A percentile compares a stretch with the other conserved stretches of the same genome.
phyloP scores from a whole-genome alignment of 2,113 vertebrate genomes.

The Syngnathus scovelli region DNA sequence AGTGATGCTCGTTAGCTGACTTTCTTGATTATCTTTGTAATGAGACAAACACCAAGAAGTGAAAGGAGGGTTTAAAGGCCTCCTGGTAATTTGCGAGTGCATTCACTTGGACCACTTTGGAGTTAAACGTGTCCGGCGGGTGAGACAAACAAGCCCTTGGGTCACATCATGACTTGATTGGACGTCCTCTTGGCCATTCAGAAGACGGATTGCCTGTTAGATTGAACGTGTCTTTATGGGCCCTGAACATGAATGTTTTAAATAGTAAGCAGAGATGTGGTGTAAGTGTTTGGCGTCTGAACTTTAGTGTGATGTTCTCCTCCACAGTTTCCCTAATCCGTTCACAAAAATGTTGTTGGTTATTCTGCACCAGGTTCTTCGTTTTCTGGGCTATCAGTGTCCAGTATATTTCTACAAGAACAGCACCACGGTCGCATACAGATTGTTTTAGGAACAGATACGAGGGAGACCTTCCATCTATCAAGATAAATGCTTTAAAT shows the following conservation, averaged over 20 bases:
- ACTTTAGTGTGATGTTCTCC: not conserved
- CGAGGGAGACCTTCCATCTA: not conserved
- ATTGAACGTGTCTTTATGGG: slow-evolving; percentile 7
- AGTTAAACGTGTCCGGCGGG: slow-evolving; percentile 25
- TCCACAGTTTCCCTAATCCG: not conserved
- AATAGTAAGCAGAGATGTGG: slow-evolving; percentile 1
- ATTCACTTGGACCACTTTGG: slow-evolving; percentile 1
- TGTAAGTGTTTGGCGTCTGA: not conserved
- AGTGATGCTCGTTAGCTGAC: slow-evolving; percentile 9
- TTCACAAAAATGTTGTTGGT: not conserved
- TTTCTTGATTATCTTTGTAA: slow-evolving; percentile 9
- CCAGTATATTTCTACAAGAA: not conserved
- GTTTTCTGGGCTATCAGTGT: not conserved
- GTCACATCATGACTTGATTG: slow-evolving; percentile 10
- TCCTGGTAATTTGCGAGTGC: slow-evolving; percentile 6
- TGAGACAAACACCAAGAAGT: not conserved
- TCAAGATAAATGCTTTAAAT: not conserved
- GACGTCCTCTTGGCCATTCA: not conserved
- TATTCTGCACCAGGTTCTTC: not conserved
- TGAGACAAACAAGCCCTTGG: slow-evolving; percentile 16
- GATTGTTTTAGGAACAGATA: not conserved
- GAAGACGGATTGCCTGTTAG: slow-evolving; percentile 14
- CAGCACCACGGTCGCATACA: not conserved
- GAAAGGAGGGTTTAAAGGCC: slow-evolving; percentile 5
- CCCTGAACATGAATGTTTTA: slow-evolving; percentile 6